Evolutionary conservation across 2,113 vertebrate genomes (phyloP).

Genomic region (Amphiprion ocellaris): DNA sequence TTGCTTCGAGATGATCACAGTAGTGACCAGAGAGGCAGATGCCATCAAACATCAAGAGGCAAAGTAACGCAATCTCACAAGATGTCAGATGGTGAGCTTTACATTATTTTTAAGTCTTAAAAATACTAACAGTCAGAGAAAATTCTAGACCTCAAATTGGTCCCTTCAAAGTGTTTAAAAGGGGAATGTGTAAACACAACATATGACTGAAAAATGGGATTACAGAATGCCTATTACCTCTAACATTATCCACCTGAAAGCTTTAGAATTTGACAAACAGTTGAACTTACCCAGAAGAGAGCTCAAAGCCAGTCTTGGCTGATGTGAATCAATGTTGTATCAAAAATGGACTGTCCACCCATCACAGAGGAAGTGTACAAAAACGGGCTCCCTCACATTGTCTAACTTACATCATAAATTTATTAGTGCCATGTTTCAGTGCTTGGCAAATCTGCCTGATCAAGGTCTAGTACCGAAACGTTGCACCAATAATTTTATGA

Average conservation of each 20-base stretch:
- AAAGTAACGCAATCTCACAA: neutral
- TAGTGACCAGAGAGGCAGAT: too few relatives aligned
- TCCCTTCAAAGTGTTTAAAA: neutral
- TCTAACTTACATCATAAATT: too few relatives aligned
- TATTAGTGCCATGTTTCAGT: too few relatives aligned
- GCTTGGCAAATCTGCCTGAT: too few relatives aligned
- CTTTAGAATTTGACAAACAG: slow-evolving; percentile 6
- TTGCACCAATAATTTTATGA: too few relatives aligned
- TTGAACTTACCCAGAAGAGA: slow-evolving; percentile 13
- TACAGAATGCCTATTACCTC: neutral
- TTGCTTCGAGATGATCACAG: too few relatives aligned
- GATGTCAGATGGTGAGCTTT: too few relatives aligned
- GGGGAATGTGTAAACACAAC: neutral
- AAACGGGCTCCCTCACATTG: too few relatives aligned
- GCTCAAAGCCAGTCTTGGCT: slow-evolving; percentile 25
- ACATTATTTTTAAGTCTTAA: too few relatives aligned
- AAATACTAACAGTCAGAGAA: neutral
- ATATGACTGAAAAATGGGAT: neutral
- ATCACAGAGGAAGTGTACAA: slow-evolving; percentile 3
- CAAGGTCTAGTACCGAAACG: too few relatives aligned
- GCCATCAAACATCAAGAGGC: neutral
- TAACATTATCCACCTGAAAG: slow-evolving; percentile 2
- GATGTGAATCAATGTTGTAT: neutral
- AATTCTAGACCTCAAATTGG: neutral
- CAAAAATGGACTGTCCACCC: neutral